These are phyloP conservation scores for Abramis brama DNA, from an alignment of 2,113 vertebrate genomes.

Conservation along the genomic window DNA sequence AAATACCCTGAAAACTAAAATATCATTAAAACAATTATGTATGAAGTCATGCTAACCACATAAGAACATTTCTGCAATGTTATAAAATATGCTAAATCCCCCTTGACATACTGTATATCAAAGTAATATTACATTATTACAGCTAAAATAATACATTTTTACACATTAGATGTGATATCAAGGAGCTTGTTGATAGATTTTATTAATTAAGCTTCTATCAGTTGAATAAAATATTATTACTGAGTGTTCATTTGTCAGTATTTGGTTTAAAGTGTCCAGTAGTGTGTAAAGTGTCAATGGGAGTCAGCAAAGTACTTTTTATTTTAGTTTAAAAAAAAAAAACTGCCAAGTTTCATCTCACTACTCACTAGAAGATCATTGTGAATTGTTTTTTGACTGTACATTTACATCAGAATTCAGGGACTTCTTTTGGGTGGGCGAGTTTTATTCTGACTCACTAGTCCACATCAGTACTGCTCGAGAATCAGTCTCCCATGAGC, in stretches of 20 bases:
- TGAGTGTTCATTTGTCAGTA: not conserved
- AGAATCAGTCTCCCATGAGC: slow-evolving; percentile 34
- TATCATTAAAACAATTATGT: too few species aligned
- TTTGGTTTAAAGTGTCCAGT: not conserved
- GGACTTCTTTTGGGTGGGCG: not conserved
- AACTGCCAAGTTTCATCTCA: not conserved
- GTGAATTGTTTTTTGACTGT: too few species aligned
- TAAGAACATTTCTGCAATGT: too few species aligned
- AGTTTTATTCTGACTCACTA: slow-evolving; percentile 41
- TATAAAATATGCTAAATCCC: too few species aligned
- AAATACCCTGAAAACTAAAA: too few species aligned
- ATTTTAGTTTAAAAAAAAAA: not conserved
- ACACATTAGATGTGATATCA: not conserved
- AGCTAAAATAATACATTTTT: not conserved
- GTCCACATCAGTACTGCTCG: slow-evolving; percentile 20
- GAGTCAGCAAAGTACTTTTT: not conserved
- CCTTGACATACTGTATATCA: too few species aligned
- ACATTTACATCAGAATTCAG: not conserved
- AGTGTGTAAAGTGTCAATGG: not conserved
- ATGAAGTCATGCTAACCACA: too few species aligned
- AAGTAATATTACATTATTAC: too few species aligned
- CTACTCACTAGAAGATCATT: too few species aligned
- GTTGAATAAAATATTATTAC: not conserved
- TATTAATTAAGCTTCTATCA: not conserved
- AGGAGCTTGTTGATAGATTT: not conserved